Percentiles rank a stretch among this genome's conserved stretches.
These are phyloP conservation scores for Saturnia japonica DNA, from an alignment of 2,888 invertebrate species.

Conservation along the genomic window DNA sequence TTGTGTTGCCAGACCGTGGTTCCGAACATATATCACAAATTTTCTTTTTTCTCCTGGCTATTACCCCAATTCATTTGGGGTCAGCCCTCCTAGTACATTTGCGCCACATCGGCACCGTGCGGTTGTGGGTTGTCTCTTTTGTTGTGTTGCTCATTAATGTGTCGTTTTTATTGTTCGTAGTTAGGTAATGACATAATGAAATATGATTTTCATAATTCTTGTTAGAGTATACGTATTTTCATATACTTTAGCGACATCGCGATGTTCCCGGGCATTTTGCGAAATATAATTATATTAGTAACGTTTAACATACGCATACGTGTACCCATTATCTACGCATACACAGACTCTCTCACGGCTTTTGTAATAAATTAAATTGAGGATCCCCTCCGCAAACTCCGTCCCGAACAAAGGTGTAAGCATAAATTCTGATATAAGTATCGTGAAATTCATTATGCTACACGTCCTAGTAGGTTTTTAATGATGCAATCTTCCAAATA, in stretches of 20 bases:
- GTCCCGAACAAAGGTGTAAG: slow-evolving; percentile 19
- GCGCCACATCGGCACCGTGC: too few species aligned
- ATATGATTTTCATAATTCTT: slow-evolving; percentile 3
- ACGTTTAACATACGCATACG: slow-evolving; percentile 31
- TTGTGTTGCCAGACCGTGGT: too few species aligned
- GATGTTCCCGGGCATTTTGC: slow-evolving; percentile 20
- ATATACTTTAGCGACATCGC: slow-evolving; percentile 22
- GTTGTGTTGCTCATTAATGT: too few species aligned
- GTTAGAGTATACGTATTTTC: neutral
- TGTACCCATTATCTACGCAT: slow-evolving; percentile 26
- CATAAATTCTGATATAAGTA: slow-evolving; percentile 25
- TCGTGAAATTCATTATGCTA: slow-evolving; percentile 6
- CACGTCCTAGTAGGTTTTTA: slow-evolving; percentile 8
- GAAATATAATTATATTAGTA: slow-evolving; percentile 35
- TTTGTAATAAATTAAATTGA: slow-evolving; percentile 37
- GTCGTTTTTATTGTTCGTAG: too few species aligned
- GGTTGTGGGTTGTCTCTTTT: too few species aligned
- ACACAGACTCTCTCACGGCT: slow-evolving; percentile 26
- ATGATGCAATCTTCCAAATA: slow-evolving; percentile 2
- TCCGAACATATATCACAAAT: too few species aligned
- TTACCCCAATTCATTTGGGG: too few species aligned
- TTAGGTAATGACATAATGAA: neutral
- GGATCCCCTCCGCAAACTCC: slow-evolving; percentile 27
- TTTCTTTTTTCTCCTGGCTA: too few species aligned
- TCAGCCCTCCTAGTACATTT: too few species aligned